Conservation (phyloP, 1,140 invertebrate species). For the Euschistus heros region DNA sequence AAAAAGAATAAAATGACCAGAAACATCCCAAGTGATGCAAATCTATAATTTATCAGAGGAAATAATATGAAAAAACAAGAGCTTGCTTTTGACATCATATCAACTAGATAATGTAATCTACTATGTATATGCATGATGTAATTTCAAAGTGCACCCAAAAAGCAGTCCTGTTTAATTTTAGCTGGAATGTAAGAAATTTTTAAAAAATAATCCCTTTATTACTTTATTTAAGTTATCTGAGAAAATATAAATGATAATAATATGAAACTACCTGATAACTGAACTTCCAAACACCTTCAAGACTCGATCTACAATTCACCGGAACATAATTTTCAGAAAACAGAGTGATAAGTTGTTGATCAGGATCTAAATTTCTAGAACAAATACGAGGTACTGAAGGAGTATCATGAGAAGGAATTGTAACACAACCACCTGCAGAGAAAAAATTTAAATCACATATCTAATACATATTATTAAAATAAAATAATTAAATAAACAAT, state of each 20-base stretch:
- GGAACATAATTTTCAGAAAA: constrained; percentile 85
- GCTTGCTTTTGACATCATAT: too few relatives aligned
- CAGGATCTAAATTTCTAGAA: constrained; percentile 47
- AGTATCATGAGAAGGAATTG: constrained; percentile 44
- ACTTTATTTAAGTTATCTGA: too few relatives aligned
- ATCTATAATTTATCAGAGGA: too few relatives aligned
- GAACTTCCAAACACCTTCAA: constrained; percentile 93
- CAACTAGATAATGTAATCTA: too few relatives aligned
- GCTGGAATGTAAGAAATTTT: too few relatives aligned
- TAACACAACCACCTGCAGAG: constrained; percentile 10
- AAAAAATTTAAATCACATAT: background rate
- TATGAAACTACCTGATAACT: constrained; percentile 59
- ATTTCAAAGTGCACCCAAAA: too few relatives aligned
- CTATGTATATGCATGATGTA: too few relatives aligned
- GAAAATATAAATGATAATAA: background rate
- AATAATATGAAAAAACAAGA: too few relatives aligned
- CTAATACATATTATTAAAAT: background rate
- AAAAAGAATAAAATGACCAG: too few relatives aligned
- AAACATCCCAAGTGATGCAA: too few relatives aligned
- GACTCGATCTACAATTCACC: constrained; percentile 81
- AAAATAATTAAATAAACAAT: background rate
- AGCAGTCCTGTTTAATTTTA: too few relatives aligned
- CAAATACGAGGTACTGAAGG: constrained; percentile 70
- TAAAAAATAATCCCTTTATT: too few relatives aligned
- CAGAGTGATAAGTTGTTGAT: constrained; percentile 73